phyloP scores from a whole-genome alignment of 2,797 vertebrate species.

The Synanceia verrucosa region DNA sequence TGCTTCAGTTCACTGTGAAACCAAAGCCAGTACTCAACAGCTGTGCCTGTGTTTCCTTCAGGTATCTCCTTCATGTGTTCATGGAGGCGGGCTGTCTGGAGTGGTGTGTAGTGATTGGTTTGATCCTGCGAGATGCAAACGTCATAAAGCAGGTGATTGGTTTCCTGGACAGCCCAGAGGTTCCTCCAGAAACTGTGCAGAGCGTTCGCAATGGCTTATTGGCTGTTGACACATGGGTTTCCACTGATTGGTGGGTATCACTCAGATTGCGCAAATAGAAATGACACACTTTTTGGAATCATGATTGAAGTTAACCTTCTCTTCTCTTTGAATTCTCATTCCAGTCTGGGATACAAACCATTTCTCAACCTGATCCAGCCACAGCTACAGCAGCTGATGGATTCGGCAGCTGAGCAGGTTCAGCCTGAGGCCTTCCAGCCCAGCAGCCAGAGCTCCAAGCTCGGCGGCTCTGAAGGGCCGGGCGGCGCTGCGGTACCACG shows the following conservation, averaged over 20 bases:
- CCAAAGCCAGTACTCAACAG: not conserved
- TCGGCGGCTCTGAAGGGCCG: conserved; percentile 75
- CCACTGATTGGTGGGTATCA: conserved; percentile 90
- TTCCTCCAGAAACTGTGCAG: conserved; percentile 88
- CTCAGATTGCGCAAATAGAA: no score
- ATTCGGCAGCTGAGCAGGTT: conserved; percentile 85
- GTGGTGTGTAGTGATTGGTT: conserved; percentile 94
- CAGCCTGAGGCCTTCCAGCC: conserved; percentile 93
- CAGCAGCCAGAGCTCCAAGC: conserved; percentile 81
- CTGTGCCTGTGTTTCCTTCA: conserved; percentile 44
- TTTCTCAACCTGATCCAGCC: conserved; percentile 95
- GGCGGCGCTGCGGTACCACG: conserved; percentile 60
- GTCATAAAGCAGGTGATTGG: conserved; percentile 92
- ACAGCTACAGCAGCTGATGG: conserved; percentile 91
- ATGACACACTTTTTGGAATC: no score
- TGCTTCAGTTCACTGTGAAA: not conserved
- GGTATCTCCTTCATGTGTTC: conserved; percentile 97
- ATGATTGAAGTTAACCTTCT: not conserved
- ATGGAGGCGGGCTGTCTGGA: conserved; percentile 98
- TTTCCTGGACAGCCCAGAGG: conserved; percentile 89
- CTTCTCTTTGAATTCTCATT: not conserved
- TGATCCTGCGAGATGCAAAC: conserved; percentile 91
- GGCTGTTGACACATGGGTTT: conserved; percentile 91
- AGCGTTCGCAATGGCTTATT: conserved; percentile 88
- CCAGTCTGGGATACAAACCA: conserved; percentile 96